Base-by-base conservation (phyloP, 2,113 vertebrate species). In the Redunca redunca region DNA sequence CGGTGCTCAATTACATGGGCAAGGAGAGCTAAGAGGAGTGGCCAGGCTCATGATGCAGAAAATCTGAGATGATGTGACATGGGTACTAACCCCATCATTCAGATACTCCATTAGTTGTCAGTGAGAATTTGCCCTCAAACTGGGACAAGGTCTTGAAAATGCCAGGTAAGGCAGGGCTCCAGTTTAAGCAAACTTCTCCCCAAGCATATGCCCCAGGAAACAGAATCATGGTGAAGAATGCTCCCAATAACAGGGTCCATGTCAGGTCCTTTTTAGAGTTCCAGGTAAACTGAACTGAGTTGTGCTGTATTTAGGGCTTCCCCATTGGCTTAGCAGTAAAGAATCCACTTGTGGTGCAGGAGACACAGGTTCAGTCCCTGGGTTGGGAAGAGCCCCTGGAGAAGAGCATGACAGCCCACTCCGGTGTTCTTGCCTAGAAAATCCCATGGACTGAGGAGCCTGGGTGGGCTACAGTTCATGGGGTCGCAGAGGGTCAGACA, bases 401-500 rank as follows among this genome's bases (percentile, higher is more conserved):
- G 71, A 26, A 43, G 10, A 43, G 36, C 36, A 77, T 43, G 36
- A 25, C 36, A 77, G 21, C 19, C 67, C 67, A 40, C n/a, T 23
- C n/a, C 19, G 40, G 67, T 71, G 36, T 71, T 71, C n/a, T 36
- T 23, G 67, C 67, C n/a, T 71, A 40, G 19, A 40, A 71, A 40
- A 43, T 13, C 36, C 36, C 71, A 14, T 7, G 71, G 36, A 43
- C 71, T 10, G 36, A 25, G 28, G 71, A 77, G 3, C 36, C 71
- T 77, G 71, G 36, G 71, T 77, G 21, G 23, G 36, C 71, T 77
- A 43, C 36, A 77, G 36, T 25, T 14, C 36, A 13, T 14, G 23
- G 21, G 28, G 23, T 43, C 1, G 0, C 23, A 77, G 12, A 77
- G 23, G 36, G 21, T 26, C 3, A 0, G 23, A 43, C 21, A 43